Percentiles rank a stretch among this genome's conserved stretches.
Conservation (phyloP, 1,140 invertebrate genomes). For the Trichoplusia ni region DNA sequence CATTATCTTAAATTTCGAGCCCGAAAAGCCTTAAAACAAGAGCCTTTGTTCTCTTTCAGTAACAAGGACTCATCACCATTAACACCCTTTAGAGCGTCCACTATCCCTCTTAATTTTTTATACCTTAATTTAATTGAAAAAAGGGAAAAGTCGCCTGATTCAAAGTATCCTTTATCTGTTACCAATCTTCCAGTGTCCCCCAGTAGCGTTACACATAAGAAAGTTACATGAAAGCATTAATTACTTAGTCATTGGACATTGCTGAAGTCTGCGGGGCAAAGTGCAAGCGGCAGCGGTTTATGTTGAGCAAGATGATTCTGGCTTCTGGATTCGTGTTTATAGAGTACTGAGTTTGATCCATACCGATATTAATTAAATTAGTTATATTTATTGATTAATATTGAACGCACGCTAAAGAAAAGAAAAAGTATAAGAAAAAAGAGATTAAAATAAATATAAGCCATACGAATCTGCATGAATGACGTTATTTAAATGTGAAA, state of each 20-base stretch:
- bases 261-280: constrained; percentile 34
- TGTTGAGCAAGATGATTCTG: too few relatives aligned
- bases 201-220: constrained; percentile 50
- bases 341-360: too few relatives aligned
- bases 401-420: too few relatives aligned
- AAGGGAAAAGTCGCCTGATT: constrained; percentile 3
- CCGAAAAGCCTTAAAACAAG: background rate
- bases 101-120: constrained; percentile 6
- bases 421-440: too few relatives aligned
- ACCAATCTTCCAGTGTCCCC: constrained; percentile 38
- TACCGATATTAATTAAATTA: too few relatives aligned
- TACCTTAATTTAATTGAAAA: constrained; percentile 23
- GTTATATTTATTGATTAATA: too few relatives aligned
- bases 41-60: background rate
- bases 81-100: background rate
- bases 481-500: too few relatives aligned
- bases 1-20: background rate
- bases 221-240: constrained; percentile 60
- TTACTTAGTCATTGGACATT: constrained; percentile 62
- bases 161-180: constrained; percentile 42
- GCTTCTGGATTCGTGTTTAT: too few relatives aligned
- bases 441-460: too few relatives aligned
- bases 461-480: too few relatives aligned
- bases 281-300: constrained; percentile 20
- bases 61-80: constrained; percentile 8